These are phyloP conservation scores for Machaerirhynchus nigripectus DNA, from an alignment of 2,113 vertebrate species.

Conservation along the genomic window DNA sequence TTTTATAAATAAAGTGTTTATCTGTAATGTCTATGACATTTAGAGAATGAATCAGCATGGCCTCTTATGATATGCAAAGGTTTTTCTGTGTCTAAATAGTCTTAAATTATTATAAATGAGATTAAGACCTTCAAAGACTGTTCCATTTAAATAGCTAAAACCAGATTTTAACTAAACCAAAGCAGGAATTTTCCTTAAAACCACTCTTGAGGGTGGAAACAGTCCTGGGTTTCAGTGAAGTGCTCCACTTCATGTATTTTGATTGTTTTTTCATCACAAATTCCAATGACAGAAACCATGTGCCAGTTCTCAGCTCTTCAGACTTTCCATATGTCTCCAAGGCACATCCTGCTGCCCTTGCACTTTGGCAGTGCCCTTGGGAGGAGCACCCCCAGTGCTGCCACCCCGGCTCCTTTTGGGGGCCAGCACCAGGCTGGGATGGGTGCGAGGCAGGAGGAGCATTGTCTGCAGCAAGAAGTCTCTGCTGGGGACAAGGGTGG, in stretches of 20 bases:
- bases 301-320: not conserved
- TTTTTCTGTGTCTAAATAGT: not conserved
- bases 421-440: not conserved
- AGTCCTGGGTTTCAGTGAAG: not conserved
- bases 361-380: rapidly evolving
- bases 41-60: not conserved
- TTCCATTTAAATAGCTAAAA: not conserved
- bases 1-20: not conserved
- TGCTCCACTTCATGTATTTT: not conserved
- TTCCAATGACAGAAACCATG: not conserved
- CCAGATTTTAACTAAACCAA: not conserved
- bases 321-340: not conserved
- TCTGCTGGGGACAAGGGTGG: not conserved
- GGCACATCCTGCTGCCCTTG: not conserved
- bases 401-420: rapidly evolving
- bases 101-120: not conserved
- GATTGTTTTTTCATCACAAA: not conserved
- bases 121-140: not conserved
- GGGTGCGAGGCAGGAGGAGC: not conserved
- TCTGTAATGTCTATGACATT: not conserved
- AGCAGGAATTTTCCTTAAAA: not conserved
- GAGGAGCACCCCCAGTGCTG: not conserved
- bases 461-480: not conserved
- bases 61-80: not conserved
- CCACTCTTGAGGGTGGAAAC: rapidly evolving